Base-by-base conservation (phyloP, 2,113 vertebrate genomes). In the Girardinichthys multiradiatus region DNA sequence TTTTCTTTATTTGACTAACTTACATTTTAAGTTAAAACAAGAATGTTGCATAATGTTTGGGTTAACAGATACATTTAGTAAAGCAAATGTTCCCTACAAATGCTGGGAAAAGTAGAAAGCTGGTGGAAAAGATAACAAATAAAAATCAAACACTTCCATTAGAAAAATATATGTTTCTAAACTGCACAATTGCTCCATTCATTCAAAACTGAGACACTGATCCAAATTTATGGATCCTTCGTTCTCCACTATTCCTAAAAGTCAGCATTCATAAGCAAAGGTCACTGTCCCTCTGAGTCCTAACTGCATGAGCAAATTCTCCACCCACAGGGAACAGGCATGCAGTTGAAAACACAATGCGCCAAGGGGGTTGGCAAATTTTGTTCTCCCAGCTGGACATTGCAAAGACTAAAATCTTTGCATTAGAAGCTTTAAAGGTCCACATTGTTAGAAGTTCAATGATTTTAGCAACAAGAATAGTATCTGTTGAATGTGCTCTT, bases 271-370 rank as follows among this genome's bases (percentile, higher is more conserved):
- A 72, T 67, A 31, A 87, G 85, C 73, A 90, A 84, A 91, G 81
- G 81, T 86, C 79, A 68, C 42, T 5, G 35, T 75, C 68, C 63
- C 64, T 86, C 82, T 87, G 79, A 89, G 87, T 80, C 48, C 70
- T 82, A 89, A 90, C 75, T 90, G 76, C 86, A 87, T 81, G 78
- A 81, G 74, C 82, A 87, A 89, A 88, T 87, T 91, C 74, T 88
- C 86, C 70, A 77, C 82, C 83, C 71, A 87, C 80, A 64, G 8
- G 31, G 70, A 77, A 70, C 62, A 80, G 71, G 82, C 79, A 78
- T 26, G 72, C 83, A 82, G 83, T 85, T 27, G 60, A 78, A 60
- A 68, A 29, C 42, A 37, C 31, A 29, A 45, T 35, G 78, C 21
- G 70, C 61, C n/a, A 73, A 72, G 68, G 57, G 60, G 60, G 7